Evolutionary conservation across 2,888 invertebrate species (phyloP), one percentile per base, ranked within the genome.

Genomic region (Horisme vitalbata): DNA sequence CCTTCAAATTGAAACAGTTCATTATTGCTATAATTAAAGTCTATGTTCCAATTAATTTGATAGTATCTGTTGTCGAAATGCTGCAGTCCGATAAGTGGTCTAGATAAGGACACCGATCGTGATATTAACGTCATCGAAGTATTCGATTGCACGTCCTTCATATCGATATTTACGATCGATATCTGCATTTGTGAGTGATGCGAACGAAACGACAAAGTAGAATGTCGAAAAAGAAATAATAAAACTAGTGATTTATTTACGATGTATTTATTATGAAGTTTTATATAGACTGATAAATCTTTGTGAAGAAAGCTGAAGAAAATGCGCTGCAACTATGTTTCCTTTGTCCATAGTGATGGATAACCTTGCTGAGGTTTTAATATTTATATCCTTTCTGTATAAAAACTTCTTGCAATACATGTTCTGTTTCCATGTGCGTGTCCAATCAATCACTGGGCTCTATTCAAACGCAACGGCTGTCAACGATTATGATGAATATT

Each of bases 41-140:
- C 64, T 69, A 67, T 77, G 79, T 73, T 62, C 77, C 71, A 77
- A 80, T 80, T 82, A 79, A 77, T 70, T 61, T 61, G 75, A 79
- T 77, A 76, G 63, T 66, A 65, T 58, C 54, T 52, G 60, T 61
- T 83, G 77, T 70, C 70, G 82, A 82, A 84, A 83, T 68, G 47
- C 60, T 71, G 71, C 61, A 71, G 74, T 68, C 62, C 63, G 78
- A 80, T 83, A 67, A 76, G 77, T 83, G 65, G 71, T 63, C 65
- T 61, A 66, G 84, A 81, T 83, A 79, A 71, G 65, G 59, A 61
- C 55, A 65, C 56, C 60, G 65, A 72, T 71, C 61, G 58, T 56
- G 63, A 64, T 68, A 67, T 72, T 71, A 68, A 49, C 50, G 55
- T 62, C 59, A 34, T 44, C 33, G 20, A 34, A 31, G 35, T 51